phyloP scores from a whole-genome alignment of 2,888 invertebrate genomes.

The Tribolium freemani region DNA sequence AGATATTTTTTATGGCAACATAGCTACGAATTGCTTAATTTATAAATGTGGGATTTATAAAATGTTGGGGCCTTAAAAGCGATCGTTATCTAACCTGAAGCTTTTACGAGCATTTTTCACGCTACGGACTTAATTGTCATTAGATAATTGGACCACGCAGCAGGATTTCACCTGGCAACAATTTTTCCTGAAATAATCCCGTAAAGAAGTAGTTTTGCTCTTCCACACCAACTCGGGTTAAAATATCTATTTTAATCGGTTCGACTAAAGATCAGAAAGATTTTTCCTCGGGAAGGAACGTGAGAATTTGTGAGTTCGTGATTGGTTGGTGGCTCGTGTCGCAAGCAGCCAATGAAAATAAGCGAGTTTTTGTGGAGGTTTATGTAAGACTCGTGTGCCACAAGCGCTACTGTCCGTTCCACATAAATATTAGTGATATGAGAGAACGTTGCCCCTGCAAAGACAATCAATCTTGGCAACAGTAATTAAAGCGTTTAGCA shows the following conservation, averaged over 20 bases:
- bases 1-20: not conserved
- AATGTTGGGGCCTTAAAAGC: not conserved
- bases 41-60: not conserved
- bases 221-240: too few species aligned
- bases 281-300: too few species aligned
- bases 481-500: conserved; percentile 39
- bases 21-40: not conserved
- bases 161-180: not conserved
- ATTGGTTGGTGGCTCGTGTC: not conserved
- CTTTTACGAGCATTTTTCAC: not conserved
- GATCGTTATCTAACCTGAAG: not conserved
- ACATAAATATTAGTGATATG: conserved; percentile 25
- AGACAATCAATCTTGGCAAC: conserved; percentile 37
- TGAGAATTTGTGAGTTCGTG: too few species aligned
- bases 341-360: not conserved
- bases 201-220: not conserved
- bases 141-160: not conserved
- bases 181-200: not conserved
- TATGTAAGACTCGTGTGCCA: conserved; percentile 5
- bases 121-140: not conserved
- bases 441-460: conserved; percentile 29
- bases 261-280: too few species aligned
- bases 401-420: conserved; percentile 1
- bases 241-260: too few species aligned
- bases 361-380: not conserved